These are phyloP conservation scores for Lamprotornis superbus DNA, from an alignment of 2,113 vertebrate species.

Conservation along the genomic window DNA sequence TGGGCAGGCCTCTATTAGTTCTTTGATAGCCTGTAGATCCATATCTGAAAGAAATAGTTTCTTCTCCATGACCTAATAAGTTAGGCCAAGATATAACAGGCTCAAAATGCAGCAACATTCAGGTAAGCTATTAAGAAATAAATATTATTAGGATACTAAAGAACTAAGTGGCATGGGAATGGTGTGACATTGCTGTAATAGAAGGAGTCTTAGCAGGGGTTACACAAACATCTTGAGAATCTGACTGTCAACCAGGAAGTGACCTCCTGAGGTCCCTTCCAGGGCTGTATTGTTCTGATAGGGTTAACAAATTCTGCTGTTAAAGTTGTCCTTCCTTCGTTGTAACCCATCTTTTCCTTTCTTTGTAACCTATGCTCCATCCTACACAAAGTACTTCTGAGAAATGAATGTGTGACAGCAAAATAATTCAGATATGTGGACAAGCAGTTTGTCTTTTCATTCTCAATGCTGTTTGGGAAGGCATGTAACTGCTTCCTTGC, in stretches of 20 bases:
- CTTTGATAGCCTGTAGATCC: background rate
- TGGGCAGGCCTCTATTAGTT: background rate
- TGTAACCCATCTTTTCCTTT: background rate
- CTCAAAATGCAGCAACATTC: background rate
- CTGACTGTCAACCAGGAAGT: background rate
- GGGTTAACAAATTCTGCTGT: background rate
- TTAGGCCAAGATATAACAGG: background rate
- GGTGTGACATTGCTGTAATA: accelerated
- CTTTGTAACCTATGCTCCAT: background rate
- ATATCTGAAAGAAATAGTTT: background rate
- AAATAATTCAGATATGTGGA: background rate
- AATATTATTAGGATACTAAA: background rate
- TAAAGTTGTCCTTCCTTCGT: background rate
- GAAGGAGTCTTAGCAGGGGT: background rate
- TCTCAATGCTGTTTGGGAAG: background rate
- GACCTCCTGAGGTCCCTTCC: background rate
- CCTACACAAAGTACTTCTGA: background rate
- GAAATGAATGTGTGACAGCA: background rate
- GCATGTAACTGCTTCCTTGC: background rate
- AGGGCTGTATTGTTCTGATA: background rate
- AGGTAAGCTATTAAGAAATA: background rate
- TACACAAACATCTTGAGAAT: background rate
- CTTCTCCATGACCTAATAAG: background rate
- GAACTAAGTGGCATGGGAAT: background rate
- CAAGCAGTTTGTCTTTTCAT: background rate